Evolutionary conservation across 1,140 invertebrate species (phyloP).

Genomic region (Drosophila pectinifera): DNA sequence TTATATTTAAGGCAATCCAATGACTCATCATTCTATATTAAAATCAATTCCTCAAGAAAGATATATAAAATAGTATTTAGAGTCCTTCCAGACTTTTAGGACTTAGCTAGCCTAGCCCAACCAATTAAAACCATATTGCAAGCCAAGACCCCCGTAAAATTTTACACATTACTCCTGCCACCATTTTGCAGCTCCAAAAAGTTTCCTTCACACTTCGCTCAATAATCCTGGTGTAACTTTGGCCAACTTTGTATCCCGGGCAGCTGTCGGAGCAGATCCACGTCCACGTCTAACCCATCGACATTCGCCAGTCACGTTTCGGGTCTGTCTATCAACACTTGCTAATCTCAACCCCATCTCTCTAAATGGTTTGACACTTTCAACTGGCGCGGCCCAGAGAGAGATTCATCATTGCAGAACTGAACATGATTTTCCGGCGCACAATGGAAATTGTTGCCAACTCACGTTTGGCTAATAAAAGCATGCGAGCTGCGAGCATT

Average conservation of each 20-base stretch:
- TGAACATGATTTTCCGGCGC: conserved; percentile 34
- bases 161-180: not conserved
- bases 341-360: conserved; percentile 53
- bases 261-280: conserved; percentile 29
- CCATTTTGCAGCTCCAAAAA: conserved; percentile 7
- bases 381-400: conserved; percentile 27
- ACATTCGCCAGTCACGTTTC: conserved; percentile 45
- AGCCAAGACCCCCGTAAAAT: not conserved
- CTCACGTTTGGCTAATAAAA: conserved; percentile 80
- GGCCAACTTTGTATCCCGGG: conserved; percentile 37
- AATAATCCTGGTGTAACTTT: conserved; percentile 19
- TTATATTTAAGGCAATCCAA: not conserved
- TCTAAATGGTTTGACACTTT: conserved; percentile 55
- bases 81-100: not conserved
- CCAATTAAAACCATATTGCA: conserved; percentile 11
- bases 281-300: conserved; percentile 26
- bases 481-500: conserved; percentile 52
- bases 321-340: conserved; percentile 53
- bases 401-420: conserved; percentile 42
- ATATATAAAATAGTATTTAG: no score
- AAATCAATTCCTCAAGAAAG: no score
- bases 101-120: not conserved
- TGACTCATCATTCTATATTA: no score
- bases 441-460: conserved; percentile 65
- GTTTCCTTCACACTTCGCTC: conserved; percentile 16